Evolutionary conservation across 1,140 invertebrate species (phyloP), one percentile per base, ranked within the genome.

Genomic region (Diorhabda carinulata): DNA sequence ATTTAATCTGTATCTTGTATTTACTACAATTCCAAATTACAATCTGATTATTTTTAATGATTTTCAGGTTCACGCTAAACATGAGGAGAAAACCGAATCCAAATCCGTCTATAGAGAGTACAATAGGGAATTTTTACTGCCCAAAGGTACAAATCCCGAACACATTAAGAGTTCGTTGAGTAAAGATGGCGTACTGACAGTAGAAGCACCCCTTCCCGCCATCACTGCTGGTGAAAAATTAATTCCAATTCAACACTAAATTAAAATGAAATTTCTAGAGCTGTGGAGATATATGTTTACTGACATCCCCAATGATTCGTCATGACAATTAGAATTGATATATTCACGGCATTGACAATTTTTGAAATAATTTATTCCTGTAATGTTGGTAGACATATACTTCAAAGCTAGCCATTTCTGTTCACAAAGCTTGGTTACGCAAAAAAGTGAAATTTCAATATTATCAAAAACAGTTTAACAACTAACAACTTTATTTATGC

Each of bases 71-170:
- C 94, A 97, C 79, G 95, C 95, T 66, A 97, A 97, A 83, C 95
- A 98, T 82, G 95, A 98, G 83, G 95, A 98, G 82, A 97, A 97
- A 81, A 89, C 92, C 45, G 95, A 97, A 80, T 95, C 91, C 75
- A 95, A 95, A 85, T 94, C 92, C 41, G 94, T 97, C 3, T 97
- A 96, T 86, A 89, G 95, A 81, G 95, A 98, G 81, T 98, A 97
- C 87, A 97, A 97, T 82, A 87, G 95, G 70, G 95, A 98, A 85
- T 98, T 98, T 85, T 84, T 97, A 78, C 83, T 98, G 77, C 95
- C 95, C 3, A 94, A 96, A 82, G 95, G 93, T 72, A 95, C 93
- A 44, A 95, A 96, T 83, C 94, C 95, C 1, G 94, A 97, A 84
- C 88, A 88, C 58, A 97, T 97, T 82, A 93, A 93, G 81, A 95